These are phyloP conservation scores for Galemys pyrenaicus DNA, from an alignment of 2,113 vertebrate species.

Conservation along the genomic window DNA sequence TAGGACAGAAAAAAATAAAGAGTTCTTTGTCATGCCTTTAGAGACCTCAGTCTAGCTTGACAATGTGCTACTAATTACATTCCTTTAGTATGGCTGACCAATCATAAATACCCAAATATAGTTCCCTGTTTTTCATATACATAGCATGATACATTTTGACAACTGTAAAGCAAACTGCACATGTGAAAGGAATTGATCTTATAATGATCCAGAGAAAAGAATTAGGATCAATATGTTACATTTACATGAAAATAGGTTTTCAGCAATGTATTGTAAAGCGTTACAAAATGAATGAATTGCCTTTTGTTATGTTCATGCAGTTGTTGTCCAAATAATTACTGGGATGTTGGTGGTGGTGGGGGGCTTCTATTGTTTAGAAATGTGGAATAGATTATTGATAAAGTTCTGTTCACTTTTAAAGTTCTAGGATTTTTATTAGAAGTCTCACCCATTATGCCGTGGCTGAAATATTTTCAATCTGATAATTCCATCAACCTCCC, in stretches of 20 bases:
- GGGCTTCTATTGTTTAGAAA: background rate
- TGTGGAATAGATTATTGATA: background rate
- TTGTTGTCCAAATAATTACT: background rate
- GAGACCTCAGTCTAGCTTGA: background rate
- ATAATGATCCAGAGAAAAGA: constrained; percentile 11
- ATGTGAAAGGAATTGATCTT: background rate
- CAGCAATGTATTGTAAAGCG: background rate
- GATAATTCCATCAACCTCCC: background rate
- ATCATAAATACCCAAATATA: background rate
- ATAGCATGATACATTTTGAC: background rate
- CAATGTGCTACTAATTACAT: background rate
- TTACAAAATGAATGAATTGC: background rate
- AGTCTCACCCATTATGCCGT: background rate
- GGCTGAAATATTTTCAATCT: background rate
- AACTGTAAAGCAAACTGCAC: background rate
- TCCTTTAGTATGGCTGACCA: background rate
- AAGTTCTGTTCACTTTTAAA: background rate
- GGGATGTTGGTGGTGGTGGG: background rate
- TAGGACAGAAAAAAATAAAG: background rate
- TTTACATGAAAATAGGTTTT: constrained; percentile 17
- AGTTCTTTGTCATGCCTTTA: background rate
- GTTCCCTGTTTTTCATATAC: background rate
- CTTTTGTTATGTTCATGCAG: background rate
- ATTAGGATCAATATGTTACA: background rate
- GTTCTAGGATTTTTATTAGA: background rate